These are phyloP conservation scores for Petrocephalus zakoni DNA, from an alignment of 2,113 vertebrate genomes.

Conservation along the genomic window DNA sequence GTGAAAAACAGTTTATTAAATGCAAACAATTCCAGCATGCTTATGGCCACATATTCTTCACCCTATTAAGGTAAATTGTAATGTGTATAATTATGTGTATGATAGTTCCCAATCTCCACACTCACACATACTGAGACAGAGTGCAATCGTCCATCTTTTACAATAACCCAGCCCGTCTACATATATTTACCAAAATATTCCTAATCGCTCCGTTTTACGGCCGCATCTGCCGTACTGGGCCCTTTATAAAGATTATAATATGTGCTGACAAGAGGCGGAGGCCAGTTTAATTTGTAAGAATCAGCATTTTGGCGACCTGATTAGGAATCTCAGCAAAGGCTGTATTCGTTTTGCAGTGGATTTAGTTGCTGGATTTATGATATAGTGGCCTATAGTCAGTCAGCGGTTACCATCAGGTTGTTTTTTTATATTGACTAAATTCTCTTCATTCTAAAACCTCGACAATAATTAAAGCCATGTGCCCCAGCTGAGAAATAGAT, in stretches of 20 bases:
- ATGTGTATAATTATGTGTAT: neutral
- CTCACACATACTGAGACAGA: neutral
- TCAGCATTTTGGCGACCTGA: neutral
- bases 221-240: neutral
- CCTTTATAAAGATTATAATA: neutral
- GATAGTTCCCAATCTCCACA: neutral
- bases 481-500: constrained; percentile 64
- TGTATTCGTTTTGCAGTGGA: neutral
- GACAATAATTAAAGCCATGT: constrained; percentile 61
- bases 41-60: too few relatives aligned
- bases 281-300: neutral
- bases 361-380: constrained; percentile 54
- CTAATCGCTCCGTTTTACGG: neutral
- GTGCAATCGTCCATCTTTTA: neutral
- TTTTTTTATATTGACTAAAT: constrained; percentile 57
- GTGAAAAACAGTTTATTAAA: too few relatives aligned
- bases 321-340: neutral
- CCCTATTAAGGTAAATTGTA: neutral
- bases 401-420: constrained; percentile 44
- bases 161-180: neutral
- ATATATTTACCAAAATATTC: neutral
- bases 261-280: neutral
- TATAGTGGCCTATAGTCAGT: constrained; percentile 52
- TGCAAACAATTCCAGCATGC: too few relatives aligned
- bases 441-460: constrained; percentile 61